Conservation (phyloP, 2,888 invertebrate genomes). For the Gymnocheta viridis region DNA sequence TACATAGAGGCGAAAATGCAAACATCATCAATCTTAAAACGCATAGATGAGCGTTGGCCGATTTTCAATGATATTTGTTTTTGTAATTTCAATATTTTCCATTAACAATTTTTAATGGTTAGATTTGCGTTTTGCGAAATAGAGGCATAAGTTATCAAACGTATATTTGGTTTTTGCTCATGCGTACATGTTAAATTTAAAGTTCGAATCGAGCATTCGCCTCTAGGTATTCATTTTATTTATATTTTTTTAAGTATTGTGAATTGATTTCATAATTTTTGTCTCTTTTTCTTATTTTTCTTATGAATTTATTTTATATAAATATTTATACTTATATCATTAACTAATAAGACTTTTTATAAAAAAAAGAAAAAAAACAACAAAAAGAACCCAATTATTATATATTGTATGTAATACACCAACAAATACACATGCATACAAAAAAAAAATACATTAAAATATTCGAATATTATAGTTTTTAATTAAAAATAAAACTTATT, state of each 20-base stretch:
- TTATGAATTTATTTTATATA: conserved; percentile 47
- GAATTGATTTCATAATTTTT: conserved; percentile 25
- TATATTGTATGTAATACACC: conserved; percentile 52
- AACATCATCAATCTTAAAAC: too few relatives aligned
- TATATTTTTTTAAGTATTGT: conserved; percentile 25
- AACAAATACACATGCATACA: conserved; percentile 23
- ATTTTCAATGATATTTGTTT: too few relatives aligned
- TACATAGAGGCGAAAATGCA: not conserved
- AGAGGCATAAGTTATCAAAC: too few relatives aligned
- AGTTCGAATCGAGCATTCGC: not conserved
- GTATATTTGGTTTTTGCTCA: not conserved
- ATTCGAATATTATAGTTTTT: conserved; percentile 70
- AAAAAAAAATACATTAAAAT: conserved; percentile 53
- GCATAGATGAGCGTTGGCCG: too few relatives aligned
- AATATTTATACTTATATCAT: conserved; percentile 65
- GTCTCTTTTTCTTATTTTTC: conserved; percentile 22
- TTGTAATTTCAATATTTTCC: too few relatives aligned
- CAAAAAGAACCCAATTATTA: conserved; percentile 30
- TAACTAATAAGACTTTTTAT: conserved; percentile 66
- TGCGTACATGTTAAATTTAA: not conserved
- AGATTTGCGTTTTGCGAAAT: too few relatives aligned
- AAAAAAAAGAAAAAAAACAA: too few relatives aligned
- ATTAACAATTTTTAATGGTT: too few relatives aligned
- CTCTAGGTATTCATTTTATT: not conserved
- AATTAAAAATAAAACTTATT: conserved; percentile 40